Percentiles rank a stretch among this genome's conserved stretches.
phyloP scores from a whole-genome alignment of 1,140 invertebrate species.

The Calephelis nemesis region DNA sequence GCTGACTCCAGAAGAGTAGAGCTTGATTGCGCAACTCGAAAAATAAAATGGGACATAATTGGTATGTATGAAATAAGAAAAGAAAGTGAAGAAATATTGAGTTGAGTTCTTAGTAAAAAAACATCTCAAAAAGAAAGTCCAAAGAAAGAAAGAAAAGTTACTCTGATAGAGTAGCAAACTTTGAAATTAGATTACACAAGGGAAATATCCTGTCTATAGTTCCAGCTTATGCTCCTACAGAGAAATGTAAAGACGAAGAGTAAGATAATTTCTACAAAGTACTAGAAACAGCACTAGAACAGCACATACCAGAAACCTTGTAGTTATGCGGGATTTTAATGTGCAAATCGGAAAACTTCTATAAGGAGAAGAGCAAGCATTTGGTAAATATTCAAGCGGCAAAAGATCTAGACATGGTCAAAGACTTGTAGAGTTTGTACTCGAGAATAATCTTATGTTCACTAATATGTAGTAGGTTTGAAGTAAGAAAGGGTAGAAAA shows the following conservation, averaged over 20 bases:
- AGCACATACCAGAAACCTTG: neutral
- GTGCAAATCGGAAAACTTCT: neutral
- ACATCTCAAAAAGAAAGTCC: slow-evolving; percentile 10
- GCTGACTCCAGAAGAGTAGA: slow-evolving; percentile 8
- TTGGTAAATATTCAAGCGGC: slow-evolving; percentile 16
- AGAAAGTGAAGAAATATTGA: slow-evolving; percentile 14
- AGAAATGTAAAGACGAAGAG: slow-evolving; percentile 11
- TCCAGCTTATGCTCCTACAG: slow-evolving; percentile 18
- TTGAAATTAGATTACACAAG: neutral
- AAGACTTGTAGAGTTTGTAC: slow-evolving; percentile 16
- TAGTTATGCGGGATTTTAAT: too few species aligned
- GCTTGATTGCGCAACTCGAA: neutral
- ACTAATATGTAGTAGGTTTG: slow-evolving; percentile 18
- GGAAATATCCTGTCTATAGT: neutral
- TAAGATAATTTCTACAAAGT: neutral
- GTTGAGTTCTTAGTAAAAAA: slow-evolving; percentile 20
- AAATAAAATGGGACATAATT: slow-evolving; percentile 17
- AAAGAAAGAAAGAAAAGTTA: slow-evolving; percentile 9
- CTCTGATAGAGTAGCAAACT: slow-evolving; percentile 6
- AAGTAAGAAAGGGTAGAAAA: too few species aligned
- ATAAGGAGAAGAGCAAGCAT: slow-evolving; percentile 7
- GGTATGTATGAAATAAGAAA: slow-evolving; percentile 14
- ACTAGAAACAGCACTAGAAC: neutral
- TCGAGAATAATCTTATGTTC: slow-evolving; percentile 16
- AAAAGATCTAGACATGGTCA: slow-evolving; percentile 20